phyloP scores from a whole-genome alignment of 2,113 vertebrate species.

The Triplophysa dalaica region DNA sequence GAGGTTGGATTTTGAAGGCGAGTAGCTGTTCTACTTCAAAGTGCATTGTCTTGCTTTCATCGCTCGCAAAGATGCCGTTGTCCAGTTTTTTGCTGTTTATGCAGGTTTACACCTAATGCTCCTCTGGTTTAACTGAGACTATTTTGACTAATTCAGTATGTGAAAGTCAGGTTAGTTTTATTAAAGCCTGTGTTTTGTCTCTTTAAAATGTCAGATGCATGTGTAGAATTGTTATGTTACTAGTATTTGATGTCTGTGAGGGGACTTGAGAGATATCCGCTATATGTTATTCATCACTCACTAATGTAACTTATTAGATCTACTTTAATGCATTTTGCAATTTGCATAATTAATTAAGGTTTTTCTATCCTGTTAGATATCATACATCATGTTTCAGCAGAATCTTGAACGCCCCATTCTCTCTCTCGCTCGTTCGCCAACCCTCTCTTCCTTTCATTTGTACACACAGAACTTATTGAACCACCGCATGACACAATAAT shows the following conservation, averaged over 20 bases:
- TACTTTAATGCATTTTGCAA: slow-evolving; percentile 5
- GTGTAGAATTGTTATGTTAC: neutral
- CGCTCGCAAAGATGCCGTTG: neutral
- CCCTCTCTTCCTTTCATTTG: neutral
- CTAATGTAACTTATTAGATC: slow-evolving; percentile 8
- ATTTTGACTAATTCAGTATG: neutral
- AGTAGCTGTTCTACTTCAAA: slow-evolving; percentile 5
- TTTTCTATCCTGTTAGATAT: slow-evolving; percentile 30
- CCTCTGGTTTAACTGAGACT: neutral
- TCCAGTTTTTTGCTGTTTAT: neutral
- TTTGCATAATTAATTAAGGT: slow-evolving; percentile 25
- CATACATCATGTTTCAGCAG: neutral
- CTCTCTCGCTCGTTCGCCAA: neutral
- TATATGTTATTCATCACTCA: neutral
- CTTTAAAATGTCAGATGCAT: neutral
- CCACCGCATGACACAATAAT: neutral
- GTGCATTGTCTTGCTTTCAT: slow-evolving; percentile 21
- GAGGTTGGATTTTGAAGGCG: slow-evolving; percentile 31
- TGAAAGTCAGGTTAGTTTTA: neutral
- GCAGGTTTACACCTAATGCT: slow-evolving; percentile 4
- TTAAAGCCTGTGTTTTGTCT: neutral
- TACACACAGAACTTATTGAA: slow-evolving; percentile 16
- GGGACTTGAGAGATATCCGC: neutral
- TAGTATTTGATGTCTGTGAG: neutral
- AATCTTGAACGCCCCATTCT: neutral